Conservation (phyloP, 2,888 invertebrate species). For the Ochropacha duplaris region DNA sequence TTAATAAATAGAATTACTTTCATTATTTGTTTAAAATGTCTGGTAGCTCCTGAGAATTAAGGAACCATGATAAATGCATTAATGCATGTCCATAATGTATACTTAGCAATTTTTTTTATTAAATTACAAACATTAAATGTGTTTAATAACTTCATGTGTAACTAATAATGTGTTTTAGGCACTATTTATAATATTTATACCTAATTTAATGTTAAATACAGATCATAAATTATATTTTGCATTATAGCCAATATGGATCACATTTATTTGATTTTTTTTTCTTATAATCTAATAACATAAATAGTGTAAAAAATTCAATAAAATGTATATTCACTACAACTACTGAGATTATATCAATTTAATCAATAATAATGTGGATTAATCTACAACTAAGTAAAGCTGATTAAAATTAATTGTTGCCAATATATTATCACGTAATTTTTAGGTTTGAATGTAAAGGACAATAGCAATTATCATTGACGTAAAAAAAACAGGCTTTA, state of each 20-base stretch:
- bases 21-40: neutral
- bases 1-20: neutral
- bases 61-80: no score
- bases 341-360: neutral
- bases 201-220: neutral
- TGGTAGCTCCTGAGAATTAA: no score
- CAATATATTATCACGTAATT: neutral
- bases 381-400: neutral
- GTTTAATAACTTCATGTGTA: neutral
- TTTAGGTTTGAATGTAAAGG: no score
- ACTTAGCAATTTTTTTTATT: neutral
- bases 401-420: neutral
- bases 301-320: neutral
- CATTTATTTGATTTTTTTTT: slow-evolving; percentile 28
- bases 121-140: neutral
- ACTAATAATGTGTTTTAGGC: neutral
- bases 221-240: slow-evolving; percentile 10
- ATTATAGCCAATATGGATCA: slow-evolving; percentile 13
- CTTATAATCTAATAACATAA: slow-evolving; percentile 27
- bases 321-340: neutral
- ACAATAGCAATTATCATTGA: neutral
- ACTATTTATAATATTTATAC: neutral
- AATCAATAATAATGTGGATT: neutral
- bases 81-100: neutral
- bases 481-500: neutral